Conservation (phyloP, 2,888 invertebrate species). For the Drosophila siamana region DNA sequence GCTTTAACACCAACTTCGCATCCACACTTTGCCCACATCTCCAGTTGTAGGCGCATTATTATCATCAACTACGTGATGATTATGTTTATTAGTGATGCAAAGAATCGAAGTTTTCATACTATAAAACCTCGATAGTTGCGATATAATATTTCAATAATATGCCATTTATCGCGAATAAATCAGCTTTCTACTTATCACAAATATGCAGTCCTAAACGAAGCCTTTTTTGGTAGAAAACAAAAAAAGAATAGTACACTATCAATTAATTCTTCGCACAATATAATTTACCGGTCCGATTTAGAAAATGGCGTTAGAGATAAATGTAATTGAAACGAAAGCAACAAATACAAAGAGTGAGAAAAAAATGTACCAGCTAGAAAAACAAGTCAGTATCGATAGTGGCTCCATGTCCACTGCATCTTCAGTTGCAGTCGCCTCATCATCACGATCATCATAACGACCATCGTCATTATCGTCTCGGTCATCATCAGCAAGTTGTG, state of each 20-base stretch:
- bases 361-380: not conserved
- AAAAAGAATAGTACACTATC: no score
- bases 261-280: no score
- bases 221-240: no score
- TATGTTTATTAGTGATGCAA: not conserved
- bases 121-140: not conserved
- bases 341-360: no score
- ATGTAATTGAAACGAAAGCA: no score
- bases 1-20: not conserved
- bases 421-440: conserved; percentile 3
- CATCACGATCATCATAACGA: conserved; percentile 6
- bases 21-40: conserved; percentile 8
- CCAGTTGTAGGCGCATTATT: conserved; percentile 12
- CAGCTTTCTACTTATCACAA: no score
- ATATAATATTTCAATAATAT: no score
- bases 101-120: not conserved
- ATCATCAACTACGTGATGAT: conserved; percentile 25
- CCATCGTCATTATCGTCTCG: not conserved
- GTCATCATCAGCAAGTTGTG: conserved; percentile 4
- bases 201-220: no score
- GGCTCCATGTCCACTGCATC: not conserved
- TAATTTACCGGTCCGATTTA: no score
- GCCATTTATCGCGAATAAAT: no score
- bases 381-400: not conserved
- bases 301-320: no score